A percentile compares a stretch with the other conserved stretches of the same genome.
Conservation (phyloP, 2,888 invertebrate species). For the Watsonalla binaria region DNA sequence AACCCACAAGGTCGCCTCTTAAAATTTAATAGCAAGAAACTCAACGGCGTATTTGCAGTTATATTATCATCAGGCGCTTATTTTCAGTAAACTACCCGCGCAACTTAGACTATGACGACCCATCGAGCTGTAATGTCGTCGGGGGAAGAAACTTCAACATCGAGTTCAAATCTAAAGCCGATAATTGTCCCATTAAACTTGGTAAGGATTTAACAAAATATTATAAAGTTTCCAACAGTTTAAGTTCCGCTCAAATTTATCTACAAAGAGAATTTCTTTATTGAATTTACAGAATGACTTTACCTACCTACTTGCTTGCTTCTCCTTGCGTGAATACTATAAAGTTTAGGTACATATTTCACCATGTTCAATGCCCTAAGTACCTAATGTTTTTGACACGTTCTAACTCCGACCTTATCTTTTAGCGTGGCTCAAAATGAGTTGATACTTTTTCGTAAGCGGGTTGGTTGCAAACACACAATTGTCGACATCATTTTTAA, state of each 20-base stretch:
- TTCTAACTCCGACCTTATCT: too few species aligned
- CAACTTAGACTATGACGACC: slow-evolving; percentile 70
- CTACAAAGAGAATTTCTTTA: too few species aligned
- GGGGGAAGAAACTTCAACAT: slow-evolving; percentile 54
- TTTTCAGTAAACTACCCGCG: slow-evolving; percentile 74
- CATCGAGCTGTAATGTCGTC: slow-evolving; percentile 64
- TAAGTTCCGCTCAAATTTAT: not conserved
- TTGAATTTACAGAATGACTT: too few species aligned
- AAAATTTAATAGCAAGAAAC: not conserved
- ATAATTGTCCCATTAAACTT: slow-evolving; percentile 43
- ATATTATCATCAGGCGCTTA: slow-evolving; percentile 5
- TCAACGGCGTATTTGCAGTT: not conserved
- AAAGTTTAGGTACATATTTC: too few species aligned
- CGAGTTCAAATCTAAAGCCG: slow-evolving; percentile 42
- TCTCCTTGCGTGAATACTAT: too few species aligned
- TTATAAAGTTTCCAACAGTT: not conserved
- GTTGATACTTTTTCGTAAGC: too few species aligned
- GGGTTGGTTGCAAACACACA: too few species aligned
- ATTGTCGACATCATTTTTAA: too few species aligned
- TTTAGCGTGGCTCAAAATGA: too few species aligned
- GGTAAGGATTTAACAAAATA: slow-evolving; percentile 30
- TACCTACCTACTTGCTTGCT: too few species aligned
- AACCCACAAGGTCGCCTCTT: not conserved
- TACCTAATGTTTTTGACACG: too few species aligned
- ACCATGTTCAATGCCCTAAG: too few species aligned